These are phyloP conservation scores for Pheosia gnoma DNA, from an alignment of 2,888 invertebrate genomes.

Conservation along the genomic window DNA sequence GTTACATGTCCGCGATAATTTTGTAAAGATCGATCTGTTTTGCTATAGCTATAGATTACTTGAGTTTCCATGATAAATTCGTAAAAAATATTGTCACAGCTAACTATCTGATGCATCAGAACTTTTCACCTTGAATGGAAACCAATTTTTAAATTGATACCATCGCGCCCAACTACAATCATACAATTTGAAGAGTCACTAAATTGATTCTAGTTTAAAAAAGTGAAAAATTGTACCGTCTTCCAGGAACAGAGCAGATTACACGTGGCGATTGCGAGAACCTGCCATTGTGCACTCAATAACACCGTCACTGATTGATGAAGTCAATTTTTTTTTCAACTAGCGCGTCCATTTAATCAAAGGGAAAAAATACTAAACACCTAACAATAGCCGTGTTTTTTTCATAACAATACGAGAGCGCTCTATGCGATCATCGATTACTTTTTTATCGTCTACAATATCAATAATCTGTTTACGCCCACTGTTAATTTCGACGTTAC, in stretches of 20 bases:
- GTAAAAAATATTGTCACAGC: slow-evolving; percentile 1
- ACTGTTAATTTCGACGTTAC: slow-evolving; percentile 81
- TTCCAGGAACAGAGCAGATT: slow-evolving; percentile 73
- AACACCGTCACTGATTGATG: slow-evolving; percentile 81
- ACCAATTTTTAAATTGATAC: slow-evolving; percentile 41
- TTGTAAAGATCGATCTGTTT: neutral
- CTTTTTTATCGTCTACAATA: slow-evolving; percentile 81
- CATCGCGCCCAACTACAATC: slow-evolving; percentile 34
- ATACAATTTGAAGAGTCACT: slow-evolving; percentile 41
- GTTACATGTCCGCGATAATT: neutral
- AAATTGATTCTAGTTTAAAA: slow-evolving; percentile 69
- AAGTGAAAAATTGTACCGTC: slow-evolving; percentile 63
- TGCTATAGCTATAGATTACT: neutral
- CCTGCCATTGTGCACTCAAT: slow-evolving; percentile 73
- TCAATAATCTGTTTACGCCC: slow-evolving; percentile 83
- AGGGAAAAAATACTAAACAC: slow-evolving; percentile 66
- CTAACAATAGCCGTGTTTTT: slow-evolving; percentile 74
- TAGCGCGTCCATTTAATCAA: slow-evolving; percentile 68
- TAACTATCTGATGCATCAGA: slow-evolving; percentile 15
- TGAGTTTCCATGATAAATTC: neutral
- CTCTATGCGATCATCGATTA: slow-evolving; percentile 81
- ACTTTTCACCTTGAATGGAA: slow-evolving; percentile 26
- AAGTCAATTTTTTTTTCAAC: slow-evolving; percentile 70
- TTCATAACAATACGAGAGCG: slow-evolving; percentile 65
- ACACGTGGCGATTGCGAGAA: slow-evolving; percentile 65